Conservation (phyloP, 2,113 vertebrate species). For the Percopsis transmontana region DNA sequence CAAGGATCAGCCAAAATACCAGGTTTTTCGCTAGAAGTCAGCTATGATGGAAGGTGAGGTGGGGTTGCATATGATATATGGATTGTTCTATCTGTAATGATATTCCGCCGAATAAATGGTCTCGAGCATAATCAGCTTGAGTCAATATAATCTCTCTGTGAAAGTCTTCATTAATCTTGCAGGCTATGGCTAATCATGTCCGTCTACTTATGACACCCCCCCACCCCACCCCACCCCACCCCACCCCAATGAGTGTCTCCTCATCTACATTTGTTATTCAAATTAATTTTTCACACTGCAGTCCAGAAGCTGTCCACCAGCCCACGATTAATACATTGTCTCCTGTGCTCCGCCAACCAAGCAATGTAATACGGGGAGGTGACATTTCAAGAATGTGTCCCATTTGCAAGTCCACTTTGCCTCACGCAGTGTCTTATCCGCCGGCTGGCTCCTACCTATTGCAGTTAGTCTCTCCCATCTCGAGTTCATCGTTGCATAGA, state of each 20-base stretch:
- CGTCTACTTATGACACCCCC: constrained; percentile 74
- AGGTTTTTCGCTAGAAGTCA: constrained; percentile 70
- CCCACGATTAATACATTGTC: constrained; percentile 11
- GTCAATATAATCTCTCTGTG: constrained; percentile 80
- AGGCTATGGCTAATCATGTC: constrained; percentile 89
- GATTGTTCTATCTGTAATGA: constrained; percentile 78
- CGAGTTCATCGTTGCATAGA: no score
- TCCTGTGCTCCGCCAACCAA: constrained; percentile 16
- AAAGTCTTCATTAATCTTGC: constrained; percentile 93
- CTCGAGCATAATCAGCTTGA: constrained; percentile 85
- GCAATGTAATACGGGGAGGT: constrained; percentile 7
- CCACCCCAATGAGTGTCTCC: constrained; percentile 67
- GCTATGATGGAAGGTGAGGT: constrained; percentile 52
- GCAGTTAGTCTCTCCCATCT: not conserved
- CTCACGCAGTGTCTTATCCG: constrained; percentile 19
- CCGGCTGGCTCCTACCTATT: constrained; percentile 33
- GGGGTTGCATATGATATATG: constrained; percentile 81
- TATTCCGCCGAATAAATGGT: constrained; percentile 80
- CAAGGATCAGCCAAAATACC: constrained; percentile 46
- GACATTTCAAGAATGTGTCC: constrained; percentile 15
- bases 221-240: not conserved
- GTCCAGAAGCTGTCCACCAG: constrained; percentile 66
- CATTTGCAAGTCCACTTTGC: constrained; percentile 7
- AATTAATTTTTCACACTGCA: constrained; percentile 88
- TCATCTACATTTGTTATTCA: constrained; percentile 86